phyloP scores from a whole-genome alignment of 2,888 invertebrate species.

The Tipula helvola region DNA sequence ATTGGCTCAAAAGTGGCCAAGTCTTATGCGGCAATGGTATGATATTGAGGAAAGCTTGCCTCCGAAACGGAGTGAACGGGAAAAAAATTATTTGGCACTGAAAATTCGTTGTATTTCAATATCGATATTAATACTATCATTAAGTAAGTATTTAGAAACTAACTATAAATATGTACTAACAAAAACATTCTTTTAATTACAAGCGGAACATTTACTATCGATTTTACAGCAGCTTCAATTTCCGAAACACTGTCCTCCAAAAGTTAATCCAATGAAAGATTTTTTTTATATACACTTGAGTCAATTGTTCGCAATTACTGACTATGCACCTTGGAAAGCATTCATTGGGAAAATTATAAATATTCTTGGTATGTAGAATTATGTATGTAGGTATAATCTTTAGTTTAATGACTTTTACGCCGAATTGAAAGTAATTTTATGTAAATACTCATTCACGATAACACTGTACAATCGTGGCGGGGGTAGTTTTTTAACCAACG shows the following conservation, averaged over 20 bases:
- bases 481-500: no score
- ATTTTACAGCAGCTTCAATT: constrained; percentile 17
- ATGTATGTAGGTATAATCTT: no score
- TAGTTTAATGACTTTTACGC: no score
- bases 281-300: constrained; percentile 24
- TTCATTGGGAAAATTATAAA: constrained; percentile 35
- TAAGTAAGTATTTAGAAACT: background rate
- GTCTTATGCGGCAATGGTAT: constrained; percentile 37
- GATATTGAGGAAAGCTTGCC: constrained; percentile 36
- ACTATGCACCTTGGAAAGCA: constrained; percentile 24
- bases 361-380: constrained; percentile 21
- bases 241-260: constrained; percentile 25
- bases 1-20: constrained; percentile 41
- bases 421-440: no score
- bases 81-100: background rate
- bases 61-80: constrained; percentile 16
- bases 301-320: constrained; percentile 24
- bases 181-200: background rate
- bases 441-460: no score
- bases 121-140: background rate
- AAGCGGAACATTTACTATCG: constrained; percentile 29
- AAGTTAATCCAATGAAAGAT: constrained; percentile 26
- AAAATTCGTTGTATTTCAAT: background rate
- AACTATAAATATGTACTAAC: background rate
- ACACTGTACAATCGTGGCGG: no score